Evolutionary conservation across 2,888 invertebrate species (phyloP).

Genomic region (Drosophila stalkeri): DNA sequence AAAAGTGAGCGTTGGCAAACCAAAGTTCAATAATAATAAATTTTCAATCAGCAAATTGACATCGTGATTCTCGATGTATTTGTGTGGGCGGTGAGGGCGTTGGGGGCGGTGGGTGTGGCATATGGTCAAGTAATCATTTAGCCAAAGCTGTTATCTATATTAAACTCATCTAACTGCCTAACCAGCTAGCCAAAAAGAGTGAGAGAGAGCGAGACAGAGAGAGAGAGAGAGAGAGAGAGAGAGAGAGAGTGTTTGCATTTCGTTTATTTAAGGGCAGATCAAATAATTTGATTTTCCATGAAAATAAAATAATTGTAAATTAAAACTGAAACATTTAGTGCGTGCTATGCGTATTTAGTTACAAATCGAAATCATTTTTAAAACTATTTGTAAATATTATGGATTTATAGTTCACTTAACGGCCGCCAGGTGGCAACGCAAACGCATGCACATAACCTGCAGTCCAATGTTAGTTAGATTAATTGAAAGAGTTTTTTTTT

Average conservation of each 20-base stretch:
- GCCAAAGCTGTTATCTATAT: constrained; percentile 72
- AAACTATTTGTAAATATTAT: neutral
- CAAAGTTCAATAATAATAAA: constrained; percentile 76
- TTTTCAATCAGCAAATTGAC: constrained; percentile 85
- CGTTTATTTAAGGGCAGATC: constrained; percentile 5
- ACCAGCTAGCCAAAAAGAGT: neutral
- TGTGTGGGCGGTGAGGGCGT: neutral
- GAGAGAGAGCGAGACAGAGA: neutral
- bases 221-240: neutral
- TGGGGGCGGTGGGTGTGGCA: constrained; percentile 4
- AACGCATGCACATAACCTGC: too few relatives aligned
- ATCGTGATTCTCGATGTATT: constrained; percentile 76
- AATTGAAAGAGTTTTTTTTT: too few relatives aligned
- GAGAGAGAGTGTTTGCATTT: neutral
- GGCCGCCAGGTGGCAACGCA: neutral
- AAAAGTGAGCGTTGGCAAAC: constrained; percentile 52
- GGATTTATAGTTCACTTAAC: neutral
- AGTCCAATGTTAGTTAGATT: too few relatives aligned
- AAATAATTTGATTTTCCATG: neutral
- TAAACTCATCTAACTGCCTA: constrained; percentile 48
- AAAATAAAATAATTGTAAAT: constrained; percentile 1
- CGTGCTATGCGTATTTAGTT: neutral
- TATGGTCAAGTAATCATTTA: constrained; percentile 75
- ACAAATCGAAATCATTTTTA: neutral
- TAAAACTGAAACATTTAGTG: neutral